Base-by-base conservation (phyloP, 2,888 invertebrate genomes). In the Amaurobius ferox region DNA sequence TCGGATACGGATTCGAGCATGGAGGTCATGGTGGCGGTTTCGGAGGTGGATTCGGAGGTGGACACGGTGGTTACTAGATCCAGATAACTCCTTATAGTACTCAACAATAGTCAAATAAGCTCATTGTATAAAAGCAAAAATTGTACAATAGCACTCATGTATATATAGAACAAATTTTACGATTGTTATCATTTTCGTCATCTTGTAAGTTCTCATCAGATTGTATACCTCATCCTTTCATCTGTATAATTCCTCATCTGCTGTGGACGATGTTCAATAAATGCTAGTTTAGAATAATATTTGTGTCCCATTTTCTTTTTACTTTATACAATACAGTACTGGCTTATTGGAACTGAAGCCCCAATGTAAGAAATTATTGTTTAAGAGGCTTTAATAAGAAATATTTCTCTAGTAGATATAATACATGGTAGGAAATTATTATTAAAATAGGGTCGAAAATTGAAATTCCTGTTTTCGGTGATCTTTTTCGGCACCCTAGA, bases 1-100 rank as follows among this genome's bases (percentile, higher is more conserved):
- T 86, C 39, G 86, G 86, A 19, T 86, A 86, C 39, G 86, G 86
- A 44, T 77, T 86, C 13, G 86, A 86, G 26, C 86, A 86, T 35
- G 72, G 72, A 5, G 40, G 40, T 0, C 26, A 40, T 16, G 26
- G 40, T 6, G 70, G 70, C 30, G 6, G 23, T 16, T 0, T 0
- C 1, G 44, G 44, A 44, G 72, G 72, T 1, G 68, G 68, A 19
- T 23, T 35, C 40, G 19, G 39, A 9, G 68, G 68, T 29, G 11
- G 23, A 16, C 0, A 0, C 26, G 35, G 35, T 7, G 28, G 2
- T 28, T 72, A 72, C 44, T 72, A 72, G 26, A 29, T 1, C 44
- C 44, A 2, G n/a, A 1, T 48, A 28, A 62, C 40, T 16, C 44
- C 40, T n/a, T 23, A 40, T 19, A 30, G 68, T 76, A 23, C 23